Evolutionary conservation across 2,113 vertebrate genomes (phyloP).

Genomic region (Willisornis vidua): DNA sequence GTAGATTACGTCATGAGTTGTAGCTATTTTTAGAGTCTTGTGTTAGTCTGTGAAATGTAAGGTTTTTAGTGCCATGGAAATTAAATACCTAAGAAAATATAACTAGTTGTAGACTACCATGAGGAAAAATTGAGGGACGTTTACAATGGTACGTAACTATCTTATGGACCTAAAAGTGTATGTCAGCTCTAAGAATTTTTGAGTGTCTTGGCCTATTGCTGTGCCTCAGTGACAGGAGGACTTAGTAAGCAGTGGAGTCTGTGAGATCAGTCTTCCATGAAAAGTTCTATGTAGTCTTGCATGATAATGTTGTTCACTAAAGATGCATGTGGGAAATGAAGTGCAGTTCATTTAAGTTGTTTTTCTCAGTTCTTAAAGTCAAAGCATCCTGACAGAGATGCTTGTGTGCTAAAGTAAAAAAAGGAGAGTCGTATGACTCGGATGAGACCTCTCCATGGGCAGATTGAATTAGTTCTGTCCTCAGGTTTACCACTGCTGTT

Average conservation of each 20-base stretch:
- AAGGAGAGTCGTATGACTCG: neutral
- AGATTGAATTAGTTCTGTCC: neutral
- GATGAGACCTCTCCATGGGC: neutral
- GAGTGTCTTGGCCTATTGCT: neutral
- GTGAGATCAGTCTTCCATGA: neutral
- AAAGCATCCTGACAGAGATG: neutral
- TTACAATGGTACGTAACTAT: neutral
- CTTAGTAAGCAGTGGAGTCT: neutral
- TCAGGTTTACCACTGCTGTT: neutral
- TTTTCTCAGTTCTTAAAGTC: neutral
- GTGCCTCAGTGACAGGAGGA: neutral
- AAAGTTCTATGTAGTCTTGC: neutral
- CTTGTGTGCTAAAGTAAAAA: neutral
- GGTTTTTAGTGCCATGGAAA: neutral
- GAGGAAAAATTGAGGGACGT: neutral
- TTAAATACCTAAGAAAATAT: neutral
- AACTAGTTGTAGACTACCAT: neutral
- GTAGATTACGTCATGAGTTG: neutral
- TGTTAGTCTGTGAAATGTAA: neutral
- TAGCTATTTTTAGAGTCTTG: neutral
- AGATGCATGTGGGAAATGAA: neutral
- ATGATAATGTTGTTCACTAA: neutral
- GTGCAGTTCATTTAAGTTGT: neutral
- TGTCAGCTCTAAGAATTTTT: neutral
- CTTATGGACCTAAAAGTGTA: accelerated